A percentile compares a stretch with the other conserved stretches of the same genome.
Conservation (phyloP, 2,888 invertebrate genomes). For the Holacanthella duospinosa region DNA sequence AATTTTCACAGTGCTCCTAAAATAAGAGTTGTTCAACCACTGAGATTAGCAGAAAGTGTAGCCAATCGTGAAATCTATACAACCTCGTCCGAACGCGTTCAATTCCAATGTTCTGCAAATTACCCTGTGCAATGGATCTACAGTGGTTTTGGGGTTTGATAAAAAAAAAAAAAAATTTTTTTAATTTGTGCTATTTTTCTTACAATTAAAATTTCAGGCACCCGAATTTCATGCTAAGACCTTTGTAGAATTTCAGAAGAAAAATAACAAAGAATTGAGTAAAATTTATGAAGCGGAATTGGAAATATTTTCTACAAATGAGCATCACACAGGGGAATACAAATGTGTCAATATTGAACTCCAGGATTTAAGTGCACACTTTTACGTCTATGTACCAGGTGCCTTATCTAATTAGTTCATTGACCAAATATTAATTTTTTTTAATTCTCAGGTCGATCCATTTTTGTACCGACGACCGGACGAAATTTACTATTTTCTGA, state of each 20-base stretch:
- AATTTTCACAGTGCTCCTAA: no score
- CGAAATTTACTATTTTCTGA: slow-evolving; percentile 5
- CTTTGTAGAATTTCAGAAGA: slow-evolving; percentile 1
- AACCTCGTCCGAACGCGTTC: not conserved
- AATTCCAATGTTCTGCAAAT: slow-evolving; percentile 10
- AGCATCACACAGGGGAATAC: slow-evolving; percentile 11
- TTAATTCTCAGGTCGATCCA: slow-evolving; percentile 5
- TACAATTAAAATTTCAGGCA: not conserved
- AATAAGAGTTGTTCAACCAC: no score
- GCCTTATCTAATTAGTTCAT: not conserved
- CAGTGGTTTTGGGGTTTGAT: slow-evolving; percentile 13
- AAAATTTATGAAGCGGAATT: not conserved
- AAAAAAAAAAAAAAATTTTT: not conserved
- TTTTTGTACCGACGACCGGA: slow-evolving; percentile 8
- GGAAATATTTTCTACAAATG: not conserved
- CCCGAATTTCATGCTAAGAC: slow-evolving; percentile 15
- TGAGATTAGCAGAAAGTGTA: no score
- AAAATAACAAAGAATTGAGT: not conserved
- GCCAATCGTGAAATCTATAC: no score
- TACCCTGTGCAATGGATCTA: slow-evolving; percentile 18
- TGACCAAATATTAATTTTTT: not conserved
- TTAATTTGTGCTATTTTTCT: not conserved
- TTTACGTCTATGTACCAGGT: slow-evolving; percentile 12
- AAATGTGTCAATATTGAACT: slow-evolving; percentile 4
- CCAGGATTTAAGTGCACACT: not conserved